Base-by-base conservation (phyloP, 1,140 invertebrate genomes). In the Drosophila melanica region DNA sequence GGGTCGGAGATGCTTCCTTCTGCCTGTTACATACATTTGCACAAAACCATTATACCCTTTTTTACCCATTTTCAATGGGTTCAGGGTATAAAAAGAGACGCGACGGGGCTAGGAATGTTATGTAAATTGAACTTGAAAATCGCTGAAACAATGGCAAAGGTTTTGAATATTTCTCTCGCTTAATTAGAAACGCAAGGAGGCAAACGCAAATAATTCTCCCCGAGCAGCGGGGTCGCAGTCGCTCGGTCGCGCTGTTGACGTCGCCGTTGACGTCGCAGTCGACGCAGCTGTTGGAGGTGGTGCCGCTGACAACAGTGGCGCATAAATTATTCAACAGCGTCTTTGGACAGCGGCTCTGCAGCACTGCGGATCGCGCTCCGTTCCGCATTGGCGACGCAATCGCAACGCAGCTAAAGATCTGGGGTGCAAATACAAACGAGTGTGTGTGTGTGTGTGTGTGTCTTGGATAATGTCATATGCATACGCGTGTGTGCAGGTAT, bases 71-170 rank as follows among this genome's bases (percentile, higher is more conserved):
- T n/a, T n/a, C n/a, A n/a, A n/a, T n/a, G n/a, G n/a, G n/a, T n/a
- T n/a, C n/a, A n/a, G n/a, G n/a, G n/a, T n/a, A n/a, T n/a, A 45
- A 50, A 75, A 14, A 59, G 35, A 33, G 59, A 69, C 64, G 62
- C 50, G 35, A 37, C 12, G 51, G 16, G 30, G 68, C 58, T 77
- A 86, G 81, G 81, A 86, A 85, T 85, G 81, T 85, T 85, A 85
- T 85, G 81, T 85, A 85, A 85, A 86, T 86, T 85, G 81, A 85
- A 85, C 81, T 85, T 85, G 81, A 85, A 85, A 85, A 86, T 81
- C 70, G 81, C 63, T 81, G 81, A 86, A 78, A 85, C 81, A 85
- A 85, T 85, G 81, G 81, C 78, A 86, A 85, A 86, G 74, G 69
- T 85, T 85, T 85, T 85, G 81, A 85, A 85, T 85, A 85, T 85